A percentile compares a stretch with the other conserved stretches of the same genome.
Evolutionary conservation across 2,797 vertebrate species (phyloP).

Genomic region (Lepidocolaptes lacrymiger): DNA sequence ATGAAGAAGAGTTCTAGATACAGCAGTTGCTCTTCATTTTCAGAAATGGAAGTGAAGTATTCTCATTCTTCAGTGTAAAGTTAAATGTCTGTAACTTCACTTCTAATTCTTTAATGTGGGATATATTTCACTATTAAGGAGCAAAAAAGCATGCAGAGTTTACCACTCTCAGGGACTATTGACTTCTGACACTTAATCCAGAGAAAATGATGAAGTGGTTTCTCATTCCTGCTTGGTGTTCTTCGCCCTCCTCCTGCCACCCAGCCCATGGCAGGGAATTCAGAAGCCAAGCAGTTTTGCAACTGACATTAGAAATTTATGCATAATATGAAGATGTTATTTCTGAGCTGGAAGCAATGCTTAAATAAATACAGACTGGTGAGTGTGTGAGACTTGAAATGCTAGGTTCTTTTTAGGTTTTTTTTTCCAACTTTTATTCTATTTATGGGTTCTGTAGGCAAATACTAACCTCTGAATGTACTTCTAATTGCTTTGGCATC

Average conservation of each 20-base stretch:
- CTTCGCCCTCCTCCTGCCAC: not conserved
- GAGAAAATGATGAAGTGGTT: not conserved
- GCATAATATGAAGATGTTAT: not conserved
- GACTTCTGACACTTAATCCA: not conserved
- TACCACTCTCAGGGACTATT: not conserved
- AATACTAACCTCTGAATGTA: not conserved
- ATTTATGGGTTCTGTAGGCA: not conserved
- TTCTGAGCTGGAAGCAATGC: not conserved
- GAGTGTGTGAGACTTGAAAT: not conserved
- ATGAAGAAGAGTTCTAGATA: not conserved
- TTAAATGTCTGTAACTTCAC: not conserved
- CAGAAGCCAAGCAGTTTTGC: not conserved
- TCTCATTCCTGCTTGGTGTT: not conserved
- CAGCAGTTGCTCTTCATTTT: not conserved
- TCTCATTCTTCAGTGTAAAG: not conserved
- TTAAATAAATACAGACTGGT: not conserved
- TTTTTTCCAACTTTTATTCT: not conserved
- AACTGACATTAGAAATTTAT: not conserved
- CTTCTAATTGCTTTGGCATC: not conserved
- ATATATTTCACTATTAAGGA: not conserved
- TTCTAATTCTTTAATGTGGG: not conserved
- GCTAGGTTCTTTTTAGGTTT: not conserved
- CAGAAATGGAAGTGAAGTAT: not conserved
- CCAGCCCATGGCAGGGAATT: not conserved
- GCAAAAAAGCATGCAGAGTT: not conserved